Conservation (phyloP, 2,888 invertebrate species). For the Sarcophaga rosellei region DNA sequence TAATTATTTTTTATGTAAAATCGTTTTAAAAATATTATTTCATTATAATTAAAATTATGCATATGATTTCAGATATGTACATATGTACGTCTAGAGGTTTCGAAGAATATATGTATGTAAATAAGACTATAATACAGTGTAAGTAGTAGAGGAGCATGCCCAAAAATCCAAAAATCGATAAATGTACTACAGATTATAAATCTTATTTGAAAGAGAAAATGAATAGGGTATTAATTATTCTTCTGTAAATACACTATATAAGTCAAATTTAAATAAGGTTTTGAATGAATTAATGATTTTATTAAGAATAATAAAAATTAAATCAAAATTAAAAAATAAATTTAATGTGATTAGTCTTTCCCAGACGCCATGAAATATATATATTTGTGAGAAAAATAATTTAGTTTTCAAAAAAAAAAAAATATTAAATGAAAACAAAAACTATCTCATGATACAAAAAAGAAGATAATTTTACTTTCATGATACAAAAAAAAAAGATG, state of each 20-base stretch:
- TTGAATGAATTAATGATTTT: not conserved
- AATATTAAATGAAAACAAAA: not conserved
- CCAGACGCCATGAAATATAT: slow-evolving; percentile 79
- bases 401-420: slow-evolving; percentile 59
- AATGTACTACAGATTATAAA: not conserved
- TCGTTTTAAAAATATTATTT: not conserved
- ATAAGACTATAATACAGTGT: not conserved
- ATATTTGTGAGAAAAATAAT: slow-evolving; percentile 41
- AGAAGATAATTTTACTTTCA: not conserved
- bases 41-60: too few species aligned
- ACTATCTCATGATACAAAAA: slow-evolving; percentile 9
- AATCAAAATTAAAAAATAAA: slow-evolving; percentile 50
- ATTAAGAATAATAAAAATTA: slow-evolving; percentile 5
- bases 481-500: not conserved
- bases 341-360: slow-evolving; percentile 82
- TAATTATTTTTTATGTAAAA: too few species aligned
- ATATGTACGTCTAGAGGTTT: not conserved
- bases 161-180: slow-evolving; percentile 16
- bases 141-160: slow-evolving; percentile 38
- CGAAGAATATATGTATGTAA: not conserved
- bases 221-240: not conserved
- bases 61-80: not conserved
- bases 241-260: not conserved
- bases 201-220: not conserved
- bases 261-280: not conserved